Base-by-base conservation (phyloP, 64 coral and sea anemone genomes). In the Anthopleura sola region DNA sequence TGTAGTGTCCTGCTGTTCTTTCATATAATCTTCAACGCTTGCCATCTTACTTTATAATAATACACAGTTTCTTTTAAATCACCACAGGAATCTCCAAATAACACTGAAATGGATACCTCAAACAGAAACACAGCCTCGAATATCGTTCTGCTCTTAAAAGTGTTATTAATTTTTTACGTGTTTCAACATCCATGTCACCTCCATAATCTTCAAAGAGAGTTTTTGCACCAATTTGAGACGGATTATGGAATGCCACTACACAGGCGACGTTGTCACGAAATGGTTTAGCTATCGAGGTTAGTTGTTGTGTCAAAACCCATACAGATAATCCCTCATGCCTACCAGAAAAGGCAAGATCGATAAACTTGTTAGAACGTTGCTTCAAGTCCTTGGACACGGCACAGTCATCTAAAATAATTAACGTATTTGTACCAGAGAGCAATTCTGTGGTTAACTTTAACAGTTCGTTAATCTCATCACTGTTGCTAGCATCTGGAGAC, bases 111-210 rank as follows among this genome's bases (percentile, higher is more conserved):
- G 85, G 85, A 44, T 75, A 24, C 13, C 85, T 9, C 20, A 86
- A 75, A 86, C 85, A 86, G 85, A 86, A 86, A 37, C 85, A 86
- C 18, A 86, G 19, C 34, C 58, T 86, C n/a, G 85, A 75, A 86
- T 86, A 86, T 75, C 36, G 64, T 75, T 86, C 85, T 17, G 85
- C n/a, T 75, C 75, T 86, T 86, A 86, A 51, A 28, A 86, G 36
- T 86, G 4, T 36, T 33, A 75, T 23, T 5, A 86, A 75, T 56
- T 75, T 68, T 49, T 86, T 75, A 47, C 64, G 64, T 48, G 85
- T 68, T 50, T 86, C 85, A 48, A 46, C 17, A 20, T 86, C 68
- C n/a, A 86, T 71, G 32, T 86, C 64, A 32, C 36, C 85, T 86
- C 85, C 85, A 69, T 75, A 75, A 86, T 86, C 36, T 68, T 86